Percentiles rank a stretch among this genome's conserved stretches.
Conservation (phyloP, 2,113 vertebrate species). For the Solea solea region DNA sequence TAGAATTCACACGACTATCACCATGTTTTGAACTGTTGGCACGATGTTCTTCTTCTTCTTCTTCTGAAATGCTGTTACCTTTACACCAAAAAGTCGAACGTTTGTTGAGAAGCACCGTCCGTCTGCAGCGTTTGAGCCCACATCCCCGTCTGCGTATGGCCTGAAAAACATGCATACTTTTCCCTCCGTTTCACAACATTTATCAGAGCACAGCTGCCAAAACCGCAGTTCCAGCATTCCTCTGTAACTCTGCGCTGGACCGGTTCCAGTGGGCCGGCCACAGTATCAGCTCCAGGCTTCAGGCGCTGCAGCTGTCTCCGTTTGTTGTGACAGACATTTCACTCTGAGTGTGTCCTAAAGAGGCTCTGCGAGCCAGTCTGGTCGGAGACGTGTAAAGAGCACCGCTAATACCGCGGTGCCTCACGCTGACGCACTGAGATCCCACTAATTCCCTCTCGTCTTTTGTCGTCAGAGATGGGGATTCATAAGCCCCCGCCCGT, state of each 20-base stretch:
- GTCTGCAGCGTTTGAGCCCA: slow-evolving; percentile 54
- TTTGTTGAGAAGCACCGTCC: neutral
- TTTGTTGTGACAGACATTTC: slow-evolving; percentile 63
- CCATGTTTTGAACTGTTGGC: too few species aligned
- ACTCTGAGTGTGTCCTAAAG: slow-evolving; percentile 44
- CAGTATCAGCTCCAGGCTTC: slow-evolving; percentile 49
- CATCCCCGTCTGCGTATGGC: slow-evolving; percentile 55
- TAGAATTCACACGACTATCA: too few species aligned
- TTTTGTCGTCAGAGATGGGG: slow-evolving; percentile 76
- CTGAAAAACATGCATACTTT: slow-evolving; percentile 72
- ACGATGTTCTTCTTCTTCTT: too few species aligned
- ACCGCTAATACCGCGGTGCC: slow-evolving; percentile 64
- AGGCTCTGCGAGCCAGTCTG: slow-evolving; percentile 56
- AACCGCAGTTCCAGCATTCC: slow-evolving; percentile 72
- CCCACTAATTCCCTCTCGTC: slow-evolving; percentile 76
- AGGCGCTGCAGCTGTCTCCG: slow-evolving; percentile 72
- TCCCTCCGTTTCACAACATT: slow-evolving; percentile 71
- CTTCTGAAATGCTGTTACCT: too few species aligned
- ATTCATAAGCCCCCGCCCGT: slow-evolving; percentile 64
- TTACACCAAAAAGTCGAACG: too few species aligned
- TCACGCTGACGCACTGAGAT: slow-evolving; percentile 70
- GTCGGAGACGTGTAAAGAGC: slow-evolving; percentile 68
- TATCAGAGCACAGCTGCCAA: slow-evolving; percentile 71
- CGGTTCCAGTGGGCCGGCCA: slow-evolving; percentile 61
- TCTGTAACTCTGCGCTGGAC: slow-evolving; percentile 69